Conservation (phyloP, 1,140 invertebrate species). For the Drosophila subobscura region DNA sequence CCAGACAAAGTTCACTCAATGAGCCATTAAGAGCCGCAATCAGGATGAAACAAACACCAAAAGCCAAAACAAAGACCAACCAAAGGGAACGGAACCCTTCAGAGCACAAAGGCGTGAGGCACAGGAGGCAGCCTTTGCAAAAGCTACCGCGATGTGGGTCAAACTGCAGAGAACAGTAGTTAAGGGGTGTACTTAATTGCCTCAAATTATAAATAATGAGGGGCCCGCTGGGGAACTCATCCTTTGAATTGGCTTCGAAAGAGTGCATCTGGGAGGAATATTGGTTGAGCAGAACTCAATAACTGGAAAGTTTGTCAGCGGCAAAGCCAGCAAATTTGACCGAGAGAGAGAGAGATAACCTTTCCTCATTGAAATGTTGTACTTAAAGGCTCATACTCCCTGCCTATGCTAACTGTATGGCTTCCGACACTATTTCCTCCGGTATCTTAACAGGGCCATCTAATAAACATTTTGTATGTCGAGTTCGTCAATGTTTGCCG, state of each 20-base stretch:
- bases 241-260: background rate
- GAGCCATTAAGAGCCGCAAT: conserved; percentile 6
- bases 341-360: too few relatives aligned
- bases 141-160: conserved; percentile 34
- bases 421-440: background rate
- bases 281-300: background rate
- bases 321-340: too few relatives aligned
- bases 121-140: background rate
- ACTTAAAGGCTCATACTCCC: too few relatives aligned
- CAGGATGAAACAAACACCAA: conserved; percentile 6
- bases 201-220: conserved; percentile 57
- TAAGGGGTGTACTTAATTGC: conserved; percentile 43
- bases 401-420: background rate
- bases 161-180: conserved; percentile 47
- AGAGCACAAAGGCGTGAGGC: too few relatives aligned
- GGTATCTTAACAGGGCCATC: conserved; percentile 1
- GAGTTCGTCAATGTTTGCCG: conserved; percentile 28
- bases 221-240: background rate
- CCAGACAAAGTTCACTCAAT: conserved; percentile 3
- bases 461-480: conserved; percentile 32
- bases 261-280: conserved; percentile 3
- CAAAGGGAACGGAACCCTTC: background rate
- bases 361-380: too few relatives aligned
- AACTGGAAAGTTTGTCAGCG: too few relatives aligned
- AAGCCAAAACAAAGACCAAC: background rate